Conservation (phyloP, 2,113 vertebrate species). For the Cephalopterus ornatus region DNA sequence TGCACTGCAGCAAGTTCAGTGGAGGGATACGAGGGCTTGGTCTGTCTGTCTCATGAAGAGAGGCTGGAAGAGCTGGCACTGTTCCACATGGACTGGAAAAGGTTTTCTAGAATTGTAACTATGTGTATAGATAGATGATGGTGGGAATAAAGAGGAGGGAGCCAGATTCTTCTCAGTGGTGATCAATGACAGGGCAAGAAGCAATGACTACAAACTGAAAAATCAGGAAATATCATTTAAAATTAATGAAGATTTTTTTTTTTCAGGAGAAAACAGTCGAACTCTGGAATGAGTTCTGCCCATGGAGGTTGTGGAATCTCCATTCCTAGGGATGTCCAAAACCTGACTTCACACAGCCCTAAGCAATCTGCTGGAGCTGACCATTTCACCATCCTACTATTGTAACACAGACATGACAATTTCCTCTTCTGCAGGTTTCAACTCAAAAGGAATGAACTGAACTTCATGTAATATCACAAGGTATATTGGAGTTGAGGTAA, state of each 20-base stretch:
- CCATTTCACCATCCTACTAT: background rate
- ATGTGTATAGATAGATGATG: background rate
- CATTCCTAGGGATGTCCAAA: background rate
- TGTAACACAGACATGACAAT: background rate
- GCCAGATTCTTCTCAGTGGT: fast-evolving
- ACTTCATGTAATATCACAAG: background rate
- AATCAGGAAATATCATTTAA: background rate
- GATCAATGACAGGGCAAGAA: background rate
- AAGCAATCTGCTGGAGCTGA: background rate
- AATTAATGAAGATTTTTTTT: background rate
- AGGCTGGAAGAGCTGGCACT: background rate
- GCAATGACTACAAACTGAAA: background rate
- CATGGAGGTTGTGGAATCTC: background rate
- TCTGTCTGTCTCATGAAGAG: background rate
- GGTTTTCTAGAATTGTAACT: background rate
- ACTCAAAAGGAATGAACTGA: background rate
- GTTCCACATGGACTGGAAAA: background rate
- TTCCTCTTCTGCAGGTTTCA: background rate
- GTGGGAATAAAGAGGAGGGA: background rate
- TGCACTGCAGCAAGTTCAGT: background rate
- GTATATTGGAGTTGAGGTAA: background rate
- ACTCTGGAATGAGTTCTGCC: background rate
- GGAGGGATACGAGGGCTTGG: background rate
- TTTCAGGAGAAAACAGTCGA: fast-evolving
- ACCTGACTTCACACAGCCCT: background rate